Conservation (phyloP, 1,140 invertebrate genomes). For the Nasonia vitripennis region DNA sequence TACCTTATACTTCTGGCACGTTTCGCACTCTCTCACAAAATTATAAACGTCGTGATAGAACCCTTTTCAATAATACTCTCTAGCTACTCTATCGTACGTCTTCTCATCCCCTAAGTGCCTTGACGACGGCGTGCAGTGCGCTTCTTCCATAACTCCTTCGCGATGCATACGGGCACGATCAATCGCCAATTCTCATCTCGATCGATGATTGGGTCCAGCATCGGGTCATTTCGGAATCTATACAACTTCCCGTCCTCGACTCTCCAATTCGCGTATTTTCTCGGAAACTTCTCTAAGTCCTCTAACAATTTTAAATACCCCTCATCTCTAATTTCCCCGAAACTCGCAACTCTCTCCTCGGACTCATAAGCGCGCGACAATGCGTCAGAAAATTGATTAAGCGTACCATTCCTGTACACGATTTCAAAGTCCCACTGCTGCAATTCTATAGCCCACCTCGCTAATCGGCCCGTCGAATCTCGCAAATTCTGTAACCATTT, state of each 20-base stretch:
- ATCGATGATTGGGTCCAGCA: too few species aligned
- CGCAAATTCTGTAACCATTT: not conserved
- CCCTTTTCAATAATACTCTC: constrained; percentile 1
- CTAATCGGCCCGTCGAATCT: constrained; percentile 7
- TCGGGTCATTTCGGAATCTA: too few species aligned
- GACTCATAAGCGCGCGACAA: too few species aligned
- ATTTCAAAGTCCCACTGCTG: too few species aligned
- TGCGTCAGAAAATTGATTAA: too few species aligned
- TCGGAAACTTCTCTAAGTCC: not conserved
- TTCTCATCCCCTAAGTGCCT: not conserved
- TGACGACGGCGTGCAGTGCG: too few species aligned
- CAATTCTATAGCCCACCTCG: not conserved
- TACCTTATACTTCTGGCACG: not conserved
- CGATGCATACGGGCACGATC: not conserved
- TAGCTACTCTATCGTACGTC: not conserved
- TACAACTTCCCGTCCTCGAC: not conserved
- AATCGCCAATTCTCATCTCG: too few species aligned
- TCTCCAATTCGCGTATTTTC: not conserved
- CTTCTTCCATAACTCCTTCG: too few species aligned
- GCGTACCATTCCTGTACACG: not conserved
- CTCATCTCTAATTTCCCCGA: not conserved
- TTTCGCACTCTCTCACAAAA: not conserved
- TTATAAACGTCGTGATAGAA: not conserved
- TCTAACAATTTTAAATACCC: not conserved
- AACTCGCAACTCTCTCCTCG: too few species aligned